A percentile compares a stretch with the other conserved stretches of the same genome.
These are phyloP conservation scores for Eutolmus rufibarbis DNA, from an alignment of 2,888 invertebrate species.

Conservation along the genomic window DNA sequence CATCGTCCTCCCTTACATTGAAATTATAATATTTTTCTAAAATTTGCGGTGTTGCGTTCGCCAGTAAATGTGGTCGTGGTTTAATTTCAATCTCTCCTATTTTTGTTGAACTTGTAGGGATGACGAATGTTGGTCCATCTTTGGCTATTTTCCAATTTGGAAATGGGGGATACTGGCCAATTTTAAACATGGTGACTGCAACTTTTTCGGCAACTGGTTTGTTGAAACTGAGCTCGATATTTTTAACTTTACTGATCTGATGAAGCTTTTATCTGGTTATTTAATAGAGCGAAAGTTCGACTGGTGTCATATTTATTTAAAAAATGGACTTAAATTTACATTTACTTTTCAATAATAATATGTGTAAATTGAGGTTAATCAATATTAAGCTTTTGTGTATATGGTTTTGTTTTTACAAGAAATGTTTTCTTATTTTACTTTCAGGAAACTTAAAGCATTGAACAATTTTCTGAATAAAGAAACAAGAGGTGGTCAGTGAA, in stretches of 20 bases:
- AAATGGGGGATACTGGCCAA: neutral
- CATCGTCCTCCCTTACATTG: conserved; percentile 57
- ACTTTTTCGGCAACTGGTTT: neutral
- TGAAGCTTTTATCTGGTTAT: neutral
- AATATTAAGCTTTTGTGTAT: neutral
- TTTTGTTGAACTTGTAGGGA: neutral
- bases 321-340: no score
- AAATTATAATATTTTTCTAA: conserved; percentile 51
- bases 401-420: neutral
- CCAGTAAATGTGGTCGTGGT: neutral
- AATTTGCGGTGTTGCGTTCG: neutral
- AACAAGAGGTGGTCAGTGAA: neutral
- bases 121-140: neutral
- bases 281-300: neutral
- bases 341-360: neutral
- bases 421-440: neutral
- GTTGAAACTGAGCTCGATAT: neutral
- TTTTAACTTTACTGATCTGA: neutral
- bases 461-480: neutral
- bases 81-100: neutral
- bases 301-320: neutral
- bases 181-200: neutral
- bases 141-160: neutral
- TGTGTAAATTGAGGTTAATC: neutral
- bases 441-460: neutral